These are phyloP conservation scores for Polyodon spathula DNA, from an alignment of 2,113 vertebrate species.

Conservation along the genomic window DNA sequence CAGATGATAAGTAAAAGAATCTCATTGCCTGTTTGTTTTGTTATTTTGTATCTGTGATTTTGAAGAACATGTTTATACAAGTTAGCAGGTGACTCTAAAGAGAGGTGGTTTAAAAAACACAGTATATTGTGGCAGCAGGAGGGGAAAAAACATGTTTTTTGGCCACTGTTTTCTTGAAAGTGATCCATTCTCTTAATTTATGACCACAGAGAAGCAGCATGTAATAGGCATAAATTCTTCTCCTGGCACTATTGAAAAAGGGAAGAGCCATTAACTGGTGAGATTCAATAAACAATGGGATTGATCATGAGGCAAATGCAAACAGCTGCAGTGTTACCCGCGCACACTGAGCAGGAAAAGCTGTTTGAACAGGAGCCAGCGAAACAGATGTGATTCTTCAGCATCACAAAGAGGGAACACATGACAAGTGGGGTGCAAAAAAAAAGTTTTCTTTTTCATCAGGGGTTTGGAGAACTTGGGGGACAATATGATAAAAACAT, in stretches of 20 bases:
- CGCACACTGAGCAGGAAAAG: conserved; percentile 16
- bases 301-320: conserved; percentile 43
- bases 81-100: too few relatives aligned
- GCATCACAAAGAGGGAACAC: conserved; percentile 38
- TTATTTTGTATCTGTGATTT: too few relatives aligned
- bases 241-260: conserved; percentile 34
- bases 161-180: conserved; percentile 30
- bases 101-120: conserved; percentile 1
- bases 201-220: conserved; percentile 46
- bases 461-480: not conserved
- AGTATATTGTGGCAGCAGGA: conserved; percentile 23
- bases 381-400: conserved; percentile 53
- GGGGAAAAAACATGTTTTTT: conserved; percentile 31
- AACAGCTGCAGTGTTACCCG: conserved; percentile 45
- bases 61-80: too few relatives aligned
- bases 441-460: not conserved
- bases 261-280: conserved; percentile 40
- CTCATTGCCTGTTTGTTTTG: too few relatives aligned
- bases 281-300: conserved; percentile 43
- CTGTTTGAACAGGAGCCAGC: conserved; percentile 39
- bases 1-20: too few relatives aligned
- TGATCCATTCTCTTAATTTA: conserved; percentile 43
- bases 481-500: not conserved
- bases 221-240: conserved; percentile 48
- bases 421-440: conserved; percentile 19